Base-by-base conservation (phyloP, 1,140 invertebrate species). In the Drosophila trapezifrons region DNA sequence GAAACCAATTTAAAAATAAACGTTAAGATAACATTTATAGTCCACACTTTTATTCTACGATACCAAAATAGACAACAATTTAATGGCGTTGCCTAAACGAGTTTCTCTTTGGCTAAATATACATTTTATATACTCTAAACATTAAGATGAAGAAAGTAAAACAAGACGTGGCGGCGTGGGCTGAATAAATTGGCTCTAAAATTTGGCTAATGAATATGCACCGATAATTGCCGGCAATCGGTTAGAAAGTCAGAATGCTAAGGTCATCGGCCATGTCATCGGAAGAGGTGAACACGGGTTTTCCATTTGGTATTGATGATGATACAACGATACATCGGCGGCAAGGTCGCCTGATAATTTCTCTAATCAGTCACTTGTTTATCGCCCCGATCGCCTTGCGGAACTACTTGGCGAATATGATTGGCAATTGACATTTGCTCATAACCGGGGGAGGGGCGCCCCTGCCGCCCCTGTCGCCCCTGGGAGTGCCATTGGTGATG, bases 321-420 rank as follows among this genome's bases (percentile, higher is more conserved):
- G 62, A 69, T 82, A 76, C 66, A 75, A 27, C 65, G 43, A n/a
- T n/a, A n/a, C 54, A 40, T 60, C 29, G 35, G 22, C 22, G 37
- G 42, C 76, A 75, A 79, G 84, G 84, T 74, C 52, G 46, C 72
- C 76, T 87, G 83, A 86, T 87, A 80, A 77, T 60, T 79, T 76
- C 49, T 87, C 71, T 79, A 87, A 87, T 87, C 83, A 83, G 79
- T 74, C 80, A 78, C 76, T 75, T 77, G 75, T 78, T 67, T 74
- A 75, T 80, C 77, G 51, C 46, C n/a, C 52, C 62, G 60, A 72
- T 67, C 71, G 58, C 38, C 67, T 87, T 79, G 83, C 83, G 83
- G 84, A 86, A 86, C 83, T 75, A 59, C 63, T 69, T 38, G 18
- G 59, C 46, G 37, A 66, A 69, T 69, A 69, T 69, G 65, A 69